phyloP scores from a whole-genome alignment of 2,888 invertebrate species.

The Eudemis profundana region DNA sequence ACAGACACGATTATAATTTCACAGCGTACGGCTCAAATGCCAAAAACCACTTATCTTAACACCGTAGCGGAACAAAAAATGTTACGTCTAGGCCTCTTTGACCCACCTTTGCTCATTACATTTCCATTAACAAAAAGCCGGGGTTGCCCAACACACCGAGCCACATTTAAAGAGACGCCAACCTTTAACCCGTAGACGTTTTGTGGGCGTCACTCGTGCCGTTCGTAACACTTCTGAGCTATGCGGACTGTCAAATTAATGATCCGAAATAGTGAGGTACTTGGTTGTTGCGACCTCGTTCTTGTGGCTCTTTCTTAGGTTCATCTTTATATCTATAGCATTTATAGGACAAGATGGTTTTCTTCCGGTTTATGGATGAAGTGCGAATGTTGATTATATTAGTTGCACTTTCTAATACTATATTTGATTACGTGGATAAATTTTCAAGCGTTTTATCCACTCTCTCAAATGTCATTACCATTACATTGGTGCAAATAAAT shows the following conservation, averaged over 20 bases:
- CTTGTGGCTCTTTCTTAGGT: slow-evolving; percentile 51
- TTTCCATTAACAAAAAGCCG: slow-evolving; percentile 73
- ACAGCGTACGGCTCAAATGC: slow-evolving; percentile 35
- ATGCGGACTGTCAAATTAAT: slow-evolving; percentile 82
- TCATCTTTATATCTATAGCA: slow-evolving; percentile 51
- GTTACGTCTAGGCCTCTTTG: slow-evolving; percentile 46
- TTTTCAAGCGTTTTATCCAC: no score
- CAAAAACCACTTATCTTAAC: slow-evolving; percentile 41
- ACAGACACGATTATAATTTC: slow-evolving; percentile 39
- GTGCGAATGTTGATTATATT: no score
- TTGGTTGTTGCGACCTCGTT: slow-evolving; percentile 64
- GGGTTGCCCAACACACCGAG: slow-evolving; percentile 63
- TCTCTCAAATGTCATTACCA: no score
- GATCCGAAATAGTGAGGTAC: slow-evolving; percentile 71
- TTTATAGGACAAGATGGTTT: no score
- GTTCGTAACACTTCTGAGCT: slow-evolving; percentile 72
- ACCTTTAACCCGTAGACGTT: slow-evolving; percentile 76
- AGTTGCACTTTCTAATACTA: no score
- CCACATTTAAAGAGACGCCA: slow-evolving; percentile 67
- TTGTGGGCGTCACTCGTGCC: slow-evolving; percentile 71
- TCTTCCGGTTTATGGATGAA: no score
- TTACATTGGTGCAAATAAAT: no score
- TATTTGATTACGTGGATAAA: no score
- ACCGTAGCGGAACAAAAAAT: slow-evolving; percentile 28
- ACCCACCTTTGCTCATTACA: slow-evolving; percentile 67